Percentiles rank a stretch among this genome's conserved stretches.
These are phyloP conservation scores for Orgyia antiqua DNA, from an alignment of 2,888 invertebrate species.

Conservation along the genomic window DNA sequence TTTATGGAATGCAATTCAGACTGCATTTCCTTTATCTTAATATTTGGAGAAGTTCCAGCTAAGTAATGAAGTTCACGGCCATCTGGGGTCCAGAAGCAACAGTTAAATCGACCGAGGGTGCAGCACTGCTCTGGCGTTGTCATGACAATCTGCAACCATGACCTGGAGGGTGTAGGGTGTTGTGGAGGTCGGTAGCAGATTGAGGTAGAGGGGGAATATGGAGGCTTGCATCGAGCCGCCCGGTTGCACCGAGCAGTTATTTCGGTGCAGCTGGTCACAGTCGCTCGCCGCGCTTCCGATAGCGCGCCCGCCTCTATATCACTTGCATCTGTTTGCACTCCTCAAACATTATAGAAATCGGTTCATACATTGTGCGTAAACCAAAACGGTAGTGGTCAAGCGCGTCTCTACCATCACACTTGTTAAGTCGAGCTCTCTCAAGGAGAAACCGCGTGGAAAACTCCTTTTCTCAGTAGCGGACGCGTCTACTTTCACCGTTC, in stretches of 20 bases:
- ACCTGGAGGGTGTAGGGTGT: conserved; percentile 49
- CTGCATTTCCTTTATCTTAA: too few species aligned
- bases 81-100: conserved; percentile 53
- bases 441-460: conserved; percentile 73
- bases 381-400: conserved; percentile 17
- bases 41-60: conserved; percentile 4
- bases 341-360: conserved; percentile 28
- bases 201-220: conserved; percentile 26
- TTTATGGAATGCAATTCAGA: too few species aligned
- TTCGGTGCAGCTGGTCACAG: conserved; percentile 73
- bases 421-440: conserved; percentile 60
- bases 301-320: conserved; percentile 52
- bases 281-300: conserved; percentile 60
- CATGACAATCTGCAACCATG: conserved; percentile 64
- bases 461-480: conserved; percentile 69
- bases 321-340: conserved; percentile 39
- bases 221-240: conserved; percentile 67
- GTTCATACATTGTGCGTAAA: conserved; percentile 24
- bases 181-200: conserved; percentile 16
- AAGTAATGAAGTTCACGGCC: conserved; percentile 38
- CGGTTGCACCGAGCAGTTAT: conserved; percentile 74
- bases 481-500: conserved; percentile 72
- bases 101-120: conserved; percentile 67
- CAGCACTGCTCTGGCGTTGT: conserved; percentile 37
- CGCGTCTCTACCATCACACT: conserved; percentile 39